These are phyloP conservation scores for Clostera curtula DNA, from an alignment of 2,888 invertebrate species.

Conservation along the genomic window DNA sequence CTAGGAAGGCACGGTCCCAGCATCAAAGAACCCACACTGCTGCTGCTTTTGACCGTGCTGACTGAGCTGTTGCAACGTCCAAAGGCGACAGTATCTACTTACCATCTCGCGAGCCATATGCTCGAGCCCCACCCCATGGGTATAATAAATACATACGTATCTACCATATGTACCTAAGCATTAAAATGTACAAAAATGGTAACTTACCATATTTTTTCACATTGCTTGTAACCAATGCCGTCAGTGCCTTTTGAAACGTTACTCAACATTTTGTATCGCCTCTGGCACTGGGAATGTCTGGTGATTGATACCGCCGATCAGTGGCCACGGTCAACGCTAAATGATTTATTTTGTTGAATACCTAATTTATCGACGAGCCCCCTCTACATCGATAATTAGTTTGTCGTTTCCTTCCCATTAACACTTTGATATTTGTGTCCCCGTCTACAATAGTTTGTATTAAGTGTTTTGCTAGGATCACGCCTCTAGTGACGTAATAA, in stretches of 20 bases:
- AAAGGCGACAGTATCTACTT: no score
- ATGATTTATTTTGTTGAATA: slow-evolving; percentile 15
- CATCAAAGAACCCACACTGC: no score
- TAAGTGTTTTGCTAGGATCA: slow-evolving; percentile 12
- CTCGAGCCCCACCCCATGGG: no score
- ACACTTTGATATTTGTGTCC: slow-evolving; percentile 27
- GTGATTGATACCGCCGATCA: neutral
- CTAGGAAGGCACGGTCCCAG: no score
- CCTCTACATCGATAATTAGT: slow-evolving; percentile 33
- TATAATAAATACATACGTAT: no score
- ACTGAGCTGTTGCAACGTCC: no score
- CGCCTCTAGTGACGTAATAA: slow-evolving; percentile 3
- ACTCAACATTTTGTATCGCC: neutral
- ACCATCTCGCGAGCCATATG: no score
- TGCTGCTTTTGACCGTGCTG: no score
- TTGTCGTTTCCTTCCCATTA: slow-evolving; percentile 43
- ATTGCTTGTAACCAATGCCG: slow-evolving; percentile 27
- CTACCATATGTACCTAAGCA: no score
- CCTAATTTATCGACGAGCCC: slow-evolving; percentile 14
- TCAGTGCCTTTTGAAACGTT: slow-evolving; percentile 23
- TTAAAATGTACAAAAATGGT: no score
- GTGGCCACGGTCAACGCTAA: slow-evolving; percentile 13
- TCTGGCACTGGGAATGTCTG: neutral
- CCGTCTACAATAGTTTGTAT: slow-evolving; percentile 21
- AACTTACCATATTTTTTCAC: slow-evolving; percentile 43